Base-by-base conservation (phyloP, 2,888 invertebrate genomes). In the Gortyna flavago region DNA sequence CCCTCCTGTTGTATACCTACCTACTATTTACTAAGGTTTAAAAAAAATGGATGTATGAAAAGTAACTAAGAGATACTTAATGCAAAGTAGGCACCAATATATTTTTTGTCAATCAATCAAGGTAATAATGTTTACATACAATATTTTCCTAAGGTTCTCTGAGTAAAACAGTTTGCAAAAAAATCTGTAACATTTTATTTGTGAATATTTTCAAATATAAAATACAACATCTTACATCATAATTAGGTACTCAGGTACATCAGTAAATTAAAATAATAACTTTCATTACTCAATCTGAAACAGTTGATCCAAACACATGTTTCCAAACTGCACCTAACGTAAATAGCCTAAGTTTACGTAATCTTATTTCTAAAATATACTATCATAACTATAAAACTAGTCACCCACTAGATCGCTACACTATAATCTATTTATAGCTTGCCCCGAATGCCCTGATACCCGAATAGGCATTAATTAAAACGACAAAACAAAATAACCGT, bases 401-500 rank as follows among this genome's bases (percentile, higher is more conserved):
- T 38, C n/a, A 0, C 32, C 35, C 29, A 66, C 44, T 44, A 67
- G 48, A 18, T 7, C 62, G 67, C 57, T 64, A 72, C 25, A 29
- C 57, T 77, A 59, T 51, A 69, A 69, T 21, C 67, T 74, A 68
- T 79, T 74, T 72, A 79, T 70, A 75, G 78, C 57, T 18, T 38
- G 66, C 83, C 75, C 79, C 77, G 44, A 86, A 16, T 38, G 66
- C 83, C 75, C 79, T 75, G 44, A 86, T 82, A 81, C 38, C 54
- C 76, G 77, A 77, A 77, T 88, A 83, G 85, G 81, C 94, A 94
- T 95, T 96, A 95, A 96, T 96, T 96, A 96, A 96, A 96, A 96
- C 94, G 96, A 94, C 96, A 95, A 95, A 96, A 95, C 96, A 95
- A 96, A 93, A 96, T 95, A 96, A 95, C 94, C 93, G 93, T 93